Base-by-base conservation (phyloP, 2,888 invertebrate genomes). In the Diplolepis rosae region DNA sequence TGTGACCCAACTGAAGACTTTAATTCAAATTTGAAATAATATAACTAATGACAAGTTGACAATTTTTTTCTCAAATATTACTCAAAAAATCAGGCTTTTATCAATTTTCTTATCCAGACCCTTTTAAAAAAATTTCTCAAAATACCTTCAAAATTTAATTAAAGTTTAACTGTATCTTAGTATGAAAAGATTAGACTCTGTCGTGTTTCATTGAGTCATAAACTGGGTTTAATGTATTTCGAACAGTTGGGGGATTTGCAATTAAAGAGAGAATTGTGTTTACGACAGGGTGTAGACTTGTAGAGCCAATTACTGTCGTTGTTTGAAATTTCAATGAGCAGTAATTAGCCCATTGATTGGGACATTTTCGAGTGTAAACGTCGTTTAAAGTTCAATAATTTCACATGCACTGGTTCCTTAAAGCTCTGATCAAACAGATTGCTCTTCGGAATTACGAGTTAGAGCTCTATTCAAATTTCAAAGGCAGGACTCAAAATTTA, bases 281-380 rank as follows among this genome's bases (percentile, higher is more conserved):
- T 27, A 39, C 39, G 39, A n/a, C 9, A 24, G 39, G 35, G 35
- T 22, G 24, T 39, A 24, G 9, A 50, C 24, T 24, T 50, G 50
- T 50, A 5, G 39, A 61, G 35, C 35, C 61, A 61, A 61, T 61
- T 61, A 61, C 61, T 61, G 24, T 24, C n/a, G n/a, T 61, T 61
- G 61, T 61, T 61, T 24, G 61, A 61, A 39, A 61, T 61, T 61
- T 61, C 61, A 61, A 61, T 61, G 61, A n/a, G n/a, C 24, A 39
- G 61, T 39, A 61, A 61, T 61, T 61, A 61, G 61, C 35, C 39
- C 24, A 61, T 39, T 61, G 39, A 61, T 39, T 24, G n/a, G n/a
- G 61, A 61, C 61, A 61, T 61, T 39, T 61, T 61, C 3, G 35
- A 61, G 61, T 52, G 61, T 61, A 61, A 39, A 61, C 15, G 39